Percentiles rank a stretch among this genome's conserved stretches.
These are phyloP conservation scores for Xylocopa sonorina DNA, from an alignment of 1,140 invertebrate species.

Conservation along the genomic window DNA sequence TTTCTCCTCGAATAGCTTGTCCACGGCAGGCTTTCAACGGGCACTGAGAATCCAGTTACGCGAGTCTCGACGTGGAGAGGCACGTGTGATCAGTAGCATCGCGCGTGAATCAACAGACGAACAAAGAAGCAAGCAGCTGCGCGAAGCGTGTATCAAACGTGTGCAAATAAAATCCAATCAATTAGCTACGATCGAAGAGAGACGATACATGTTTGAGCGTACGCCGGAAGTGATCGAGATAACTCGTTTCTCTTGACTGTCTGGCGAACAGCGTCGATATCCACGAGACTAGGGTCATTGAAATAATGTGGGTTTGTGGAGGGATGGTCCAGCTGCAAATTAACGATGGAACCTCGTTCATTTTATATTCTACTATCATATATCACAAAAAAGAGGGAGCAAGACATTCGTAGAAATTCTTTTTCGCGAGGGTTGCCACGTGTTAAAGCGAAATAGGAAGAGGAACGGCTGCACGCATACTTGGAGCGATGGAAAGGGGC, in stretches of 20 bases:
- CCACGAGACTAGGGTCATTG: conserved; percentile 16
- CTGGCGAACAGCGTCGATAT: conserved; percentile 43
- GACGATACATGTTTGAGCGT: conserved; percentile 40
- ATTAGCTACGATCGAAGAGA: conserved; percentile 34
- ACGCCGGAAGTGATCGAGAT: conserved; percentile 56
- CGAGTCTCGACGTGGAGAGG: no score
- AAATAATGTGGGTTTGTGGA: conserved; percentile 35
- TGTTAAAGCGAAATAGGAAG: background rate
- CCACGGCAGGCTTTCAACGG: no score
- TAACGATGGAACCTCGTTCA: no score
- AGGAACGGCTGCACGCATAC: no score
- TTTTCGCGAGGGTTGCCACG: background rate
- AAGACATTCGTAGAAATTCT: background rate
- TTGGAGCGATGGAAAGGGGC: no score
- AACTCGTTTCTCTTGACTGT: conserved; percentile 60
- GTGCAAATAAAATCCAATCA: conserved; percentile 60
- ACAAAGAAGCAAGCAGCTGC: background rate
- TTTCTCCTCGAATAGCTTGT: no score
- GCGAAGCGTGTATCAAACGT: background rate
- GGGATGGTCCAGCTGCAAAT: background rate
- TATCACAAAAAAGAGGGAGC: background rate
- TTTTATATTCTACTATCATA: no score
- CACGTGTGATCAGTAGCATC: no score
- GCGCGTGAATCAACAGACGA: background rate
- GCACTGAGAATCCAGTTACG: no score